Base-by-base conservation (phyloP, 2,888 invertebrate genomes). In the Caenorhabditis sinica region DNA sequence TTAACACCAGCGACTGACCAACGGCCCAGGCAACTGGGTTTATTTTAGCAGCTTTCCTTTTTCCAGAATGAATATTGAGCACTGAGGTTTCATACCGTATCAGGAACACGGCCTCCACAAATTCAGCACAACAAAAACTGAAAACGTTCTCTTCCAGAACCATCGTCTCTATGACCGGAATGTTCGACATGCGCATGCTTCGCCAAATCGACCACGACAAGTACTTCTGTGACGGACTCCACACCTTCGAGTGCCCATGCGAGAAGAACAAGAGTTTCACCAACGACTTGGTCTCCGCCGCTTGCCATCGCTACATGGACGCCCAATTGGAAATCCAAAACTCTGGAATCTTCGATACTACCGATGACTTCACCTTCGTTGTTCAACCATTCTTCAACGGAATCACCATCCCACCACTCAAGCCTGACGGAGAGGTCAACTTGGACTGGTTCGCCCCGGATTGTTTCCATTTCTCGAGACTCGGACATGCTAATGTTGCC, bases 361-460 rank as follows among this genome's bases (percentile, higher is more conserved):
- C 86, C 28, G 90, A 90, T 56, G 90, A 90, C 66, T 90, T 90
- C 75, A 89, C 89, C 0, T 84, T 89, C 6, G 89, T 90, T 45
- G 79, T 90, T 40, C 90, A 90, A 63, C 90, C 90, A 13, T 90
- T 90, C 85, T 88, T 90, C 85, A 87, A 90, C 49, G 81, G 77
- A 11, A 82, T 89, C 68, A 75, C 73, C 0, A 69, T 69, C 33
- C 89, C 90, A 4, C 90, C 90, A 60, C 40, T 86, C 40, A 76
- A 81, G 23, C 82, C 84, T 1, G 83, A 89, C 61, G 89, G 89
- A 33, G 80, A 82, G 28, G 81, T 86, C 9, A 86, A 89, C 56
- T 58, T 89, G 76, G 85, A 86, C 33, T 89, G 87, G 87, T 89
- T 89, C 82, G 89, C 89, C n/a, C 89, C 89, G 5, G 89, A 89